Percentiles rank a stretch among this genome's conserved stretches.
These are phyloP conservation scores for Battus philenor DNA, from an alignment of 1,140 invertebrate species.

Conservation along the genomic window DNA sequence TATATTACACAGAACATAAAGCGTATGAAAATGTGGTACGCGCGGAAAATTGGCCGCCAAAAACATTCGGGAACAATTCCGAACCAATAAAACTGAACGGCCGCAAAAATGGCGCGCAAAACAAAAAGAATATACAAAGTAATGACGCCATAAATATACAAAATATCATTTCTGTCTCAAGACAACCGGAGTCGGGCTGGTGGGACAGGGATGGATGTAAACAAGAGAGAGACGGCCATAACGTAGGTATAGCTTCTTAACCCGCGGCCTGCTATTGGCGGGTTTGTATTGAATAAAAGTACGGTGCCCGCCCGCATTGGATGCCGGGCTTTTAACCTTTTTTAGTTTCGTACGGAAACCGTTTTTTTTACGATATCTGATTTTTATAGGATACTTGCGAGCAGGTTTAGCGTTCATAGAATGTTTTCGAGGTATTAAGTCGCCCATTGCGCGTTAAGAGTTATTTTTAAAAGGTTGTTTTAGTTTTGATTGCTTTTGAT, in stretches of 20 bases:
- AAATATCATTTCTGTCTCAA: constrained; percentile 27
- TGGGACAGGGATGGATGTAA: constrained; percentile 3
- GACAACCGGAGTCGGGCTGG: constrained; percentile 17
- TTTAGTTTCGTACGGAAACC: constrained; percentile 31
- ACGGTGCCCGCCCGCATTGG: constrained; percentile 40
- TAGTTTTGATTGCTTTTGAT: constrained; percentile 11
- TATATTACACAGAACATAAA: constrained; percentile 13
- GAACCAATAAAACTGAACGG: constrained; percentile 31
- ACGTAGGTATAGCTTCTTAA: constrained; percentile 38
- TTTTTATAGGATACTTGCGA: constrained; percentile 50
- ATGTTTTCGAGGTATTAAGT: constrained; percentile 32
- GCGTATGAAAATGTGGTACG: constrained; percentile 13
- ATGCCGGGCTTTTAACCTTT: constrained; percentile 32
- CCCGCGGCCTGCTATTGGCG: constrained; percentile 43
- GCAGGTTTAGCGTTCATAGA: constrained; percentile 50
- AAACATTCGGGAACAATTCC: constrained; percentile 25
- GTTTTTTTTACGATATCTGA: constrained; percentile 55
- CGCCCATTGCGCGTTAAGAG: constrained; percentile 8
- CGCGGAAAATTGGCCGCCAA: constrained; percentile 20
- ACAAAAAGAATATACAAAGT: constrained; percentile 31
- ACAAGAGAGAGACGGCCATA: constrained; percentile 31
- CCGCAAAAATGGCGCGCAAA: constrained; percentile 34
- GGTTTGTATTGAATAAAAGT: constrained; percentile 59
- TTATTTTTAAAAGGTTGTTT: constrained; percentile 11
- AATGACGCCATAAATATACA: constrained; percentile 30